Conservation (phyloP, 2,888 invertebrate species). For the Hetaerina titia region DNA sequence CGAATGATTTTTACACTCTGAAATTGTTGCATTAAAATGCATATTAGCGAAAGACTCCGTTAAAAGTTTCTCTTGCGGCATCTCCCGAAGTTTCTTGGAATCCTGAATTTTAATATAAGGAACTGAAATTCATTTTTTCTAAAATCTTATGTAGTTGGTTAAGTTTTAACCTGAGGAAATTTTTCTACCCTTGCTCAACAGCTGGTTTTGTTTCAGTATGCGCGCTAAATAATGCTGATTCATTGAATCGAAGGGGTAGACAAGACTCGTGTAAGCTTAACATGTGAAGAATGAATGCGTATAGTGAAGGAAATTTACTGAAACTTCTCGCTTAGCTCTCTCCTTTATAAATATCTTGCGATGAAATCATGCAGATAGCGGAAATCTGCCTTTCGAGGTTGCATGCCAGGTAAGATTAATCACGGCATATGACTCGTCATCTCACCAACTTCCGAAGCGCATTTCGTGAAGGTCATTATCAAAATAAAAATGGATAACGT, state of each 20-base stretch:
- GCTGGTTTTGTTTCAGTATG: too few species aligned
- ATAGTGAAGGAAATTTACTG: neutral
- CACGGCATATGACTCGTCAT: neutral
- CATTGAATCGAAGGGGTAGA: neutral
- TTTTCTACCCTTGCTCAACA: too few species aligned
- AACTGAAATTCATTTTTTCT: too few species aligned
- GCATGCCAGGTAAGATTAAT: neutral
- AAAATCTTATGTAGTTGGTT: too few species aligned
- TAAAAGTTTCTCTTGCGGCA: too few species aligned
- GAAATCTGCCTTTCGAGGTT: neutral
- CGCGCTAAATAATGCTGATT: neutral
- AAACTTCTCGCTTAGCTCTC: neutral
- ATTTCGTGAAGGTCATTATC: neutral
- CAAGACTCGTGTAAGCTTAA: neutral
- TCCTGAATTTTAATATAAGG: too few species aligned
- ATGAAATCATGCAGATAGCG: neutral
- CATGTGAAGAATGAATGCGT: neutral
- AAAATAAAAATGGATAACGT: neutral
- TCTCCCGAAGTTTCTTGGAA: too few species aligned
- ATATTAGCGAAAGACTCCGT: too few species aligned
- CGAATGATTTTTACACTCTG: too few species aligned
- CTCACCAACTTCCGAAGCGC: neutral
- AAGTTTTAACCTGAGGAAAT: too few species aligned
- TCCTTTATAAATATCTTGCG: neutral
- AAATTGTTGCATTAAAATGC: too few species aligned